These are phyloP conservation scores for Darevskia nairensis DNA, from an alignment of 2,797 vertebrate genomes.

Conservation along the genomic window DNA sequence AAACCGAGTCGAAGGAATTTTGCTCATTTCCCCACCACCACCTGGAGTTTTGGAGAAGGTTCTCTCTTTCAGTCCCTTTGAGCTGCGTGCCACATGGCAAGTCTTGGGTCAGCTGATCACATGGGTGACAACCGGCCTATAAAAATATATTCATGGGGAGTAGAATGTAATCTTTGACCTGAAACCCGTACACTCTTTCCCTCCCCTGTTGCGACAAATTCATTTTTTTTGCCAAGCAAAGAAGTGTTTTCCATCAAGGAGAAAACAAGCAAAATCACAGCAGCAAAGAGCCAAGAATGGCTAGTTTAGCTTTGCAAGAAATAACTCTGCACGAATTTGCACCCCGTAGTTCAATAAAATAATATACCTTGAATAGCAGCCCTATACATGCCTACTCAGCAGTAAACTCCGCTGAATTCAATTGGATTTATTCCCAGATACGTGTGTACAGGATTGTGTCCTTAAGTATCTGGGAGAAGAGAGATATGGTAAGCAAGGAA, in stretches of 20 bases:
- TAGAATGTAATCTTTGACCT: slow-evolving; percentile 59
- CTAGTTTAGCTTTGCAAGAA: slow-evolving; percentile 62
- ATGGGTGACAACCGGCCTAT: slow-evolving; percentile 55
- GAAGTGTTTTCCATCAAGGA: slow-evolving; percentile 57
- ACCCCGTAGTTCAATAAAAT: slow-evolving; percentile 30
- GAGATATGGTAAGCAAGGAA: background rate
- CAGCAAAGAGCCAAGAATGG: slow-evolving; percentile 55
- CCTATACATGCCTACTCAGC: too few relatives aligned
- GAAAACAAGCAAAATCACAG: slow-evolving; percentile 64
- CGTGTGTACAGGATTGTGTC: too few relatives aligned
- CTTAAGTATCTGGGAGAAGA: too few relatives aligned
- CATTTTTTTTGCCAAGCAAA: slow-evolving; percentile 50
- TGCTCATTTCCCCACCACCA: background rate
- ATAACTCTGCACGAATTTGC: slow-evolving; percentile 50
- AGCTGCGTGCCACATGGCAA: background rate
- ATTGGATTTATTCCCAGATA: too few relatives aligned
- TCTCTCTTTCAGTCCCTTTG: slow-evolving; percentile 28
- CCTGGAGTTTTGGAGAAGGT: background rate
- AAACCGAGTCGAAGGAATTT: slow-evolving; percentile 17
- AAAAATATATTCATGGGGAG: slow-evolving; percentile 51
- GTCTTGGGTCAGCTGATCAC: slow-evolving; percentile 21
- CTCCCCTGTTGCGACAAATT: slow-evolving; percentile 51
- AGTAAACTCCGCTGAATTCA: too few relatives aligned
- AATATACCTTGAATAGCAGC: background rate
- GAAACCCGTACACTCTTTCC: slow-evolving; percentile 51